Evolutionary conservation across 1,140 invertebrate species (phyloP), one percentile per base, ranked within the genome.

Genomic region (Calliopsis andreniformis): DNA sequence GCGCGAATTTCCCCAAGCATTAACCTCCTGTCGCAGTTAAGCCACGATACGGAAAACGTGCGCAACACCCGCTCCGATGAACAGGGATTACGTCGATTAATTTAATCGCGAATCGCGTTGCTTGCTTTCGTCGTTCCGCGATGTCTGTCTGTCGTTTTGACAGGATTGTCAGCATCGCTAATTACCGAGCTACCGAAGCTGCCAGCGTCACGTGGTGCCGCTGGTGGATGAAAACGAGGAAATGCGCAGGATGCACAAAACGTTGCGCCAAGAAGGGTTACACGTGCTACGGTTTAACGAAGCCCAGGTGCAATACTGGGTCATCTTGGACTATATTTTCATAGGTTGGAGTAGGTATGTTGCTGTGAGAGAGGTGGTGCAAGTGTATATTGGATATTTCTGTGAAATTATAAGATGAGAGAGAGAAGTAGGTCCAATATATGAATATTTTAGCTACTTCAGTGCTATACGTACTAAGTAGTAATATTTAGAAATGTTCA

Each of bases 11-110:
- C 59, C 23, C 47, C 59, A 23, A 23, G 35, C 45, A 53, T 72
- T 72, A 72, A 53, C 59, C 55, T 28, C 6, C 25, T 14, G n/a
- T 20, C 7, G 23, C 45, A 63, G 63, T 72, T 72, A 64, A 63
- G 61, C 59, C 47, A 32, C 47, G 23, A 53, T 51, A 42, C 25
- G 47, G 69, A 72, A 63, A 72, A 72, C 32, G 69, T n/a, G n/a
- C 43, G 43, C 35, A 6, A 53, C 39, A 25, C 30, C 28, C n/a
- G 23, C 7, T 39, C 23, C 25, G 28, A 28, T 58, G 67, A 75
- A 56, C 71, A 75, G 62, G 45, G 51, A 75, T 75, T 75, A 75
- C 63, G 71, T 58, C 63, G 51, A 75, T 75, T 75, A 75, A 75
- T 75, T 75, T 67, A 75, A 75, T 75, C 56, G 51, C 39, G 18